Conservation (phyloP, 1,140 invertebrate species). For the Musca domestica region DNA sequence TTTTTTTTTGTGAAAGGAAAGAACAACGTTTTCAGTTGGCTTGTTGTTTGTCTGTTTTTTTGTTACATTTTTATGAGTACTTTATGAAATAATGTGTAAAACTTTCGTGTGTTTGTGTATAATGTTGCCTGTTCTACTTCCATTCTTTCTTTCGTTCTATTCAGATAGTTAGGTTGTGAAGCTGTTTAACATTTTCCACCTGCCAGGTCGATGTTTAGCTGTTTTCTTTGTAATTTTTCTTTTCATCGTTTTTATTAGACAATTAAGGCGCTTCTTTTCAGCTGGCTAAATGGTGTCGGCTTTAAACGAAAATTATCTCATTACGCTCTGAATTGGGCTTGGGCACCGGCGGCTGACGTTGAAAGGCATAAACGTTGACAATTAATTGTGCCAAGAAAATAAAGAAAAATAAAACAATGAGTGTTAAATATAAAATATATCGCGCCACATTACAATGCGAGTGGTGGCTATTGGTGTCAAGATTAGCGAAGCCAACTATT, state of each 20-base stretch:
- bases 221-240: not conserved
- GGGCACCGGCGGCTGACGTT: conserved; percentile 44
- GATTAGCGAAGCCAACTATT: not conserved
- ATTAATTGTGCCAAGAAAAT: conserved; percentile 54
- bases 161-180: not conserved
- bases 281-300: no score
- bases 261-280: no score
- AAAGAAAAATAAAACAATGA: conserved; percentile 54
- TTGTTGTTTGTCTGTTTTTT: no score
- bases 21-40: no score
- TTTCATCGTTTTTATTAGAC: no score
- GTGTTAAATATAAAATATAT: conserved; percentile 52
- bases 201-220: not conserved
- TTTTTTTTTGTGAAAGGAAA: no score
- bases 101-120: no score
- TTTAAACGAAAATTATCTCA: conserved; percentile 52
- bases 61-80: no score
- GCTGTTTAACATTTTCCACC: not conserved
- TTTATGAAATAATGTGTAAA: no score
- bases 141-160: no score
- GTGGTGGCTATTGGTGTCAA: not conserved
- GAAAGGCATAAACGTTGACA: conserved; percentile 52
- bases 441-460: conserved; percentile 42
- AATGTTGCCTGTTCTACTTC: no score
- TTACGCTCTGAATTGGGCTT: conserved; percentile 40